These are phyloP conservation scores for Maniola jurtina DNA, from an alignment of 1,140 invertebrate species.

Conservation along the genomic window DNA sequence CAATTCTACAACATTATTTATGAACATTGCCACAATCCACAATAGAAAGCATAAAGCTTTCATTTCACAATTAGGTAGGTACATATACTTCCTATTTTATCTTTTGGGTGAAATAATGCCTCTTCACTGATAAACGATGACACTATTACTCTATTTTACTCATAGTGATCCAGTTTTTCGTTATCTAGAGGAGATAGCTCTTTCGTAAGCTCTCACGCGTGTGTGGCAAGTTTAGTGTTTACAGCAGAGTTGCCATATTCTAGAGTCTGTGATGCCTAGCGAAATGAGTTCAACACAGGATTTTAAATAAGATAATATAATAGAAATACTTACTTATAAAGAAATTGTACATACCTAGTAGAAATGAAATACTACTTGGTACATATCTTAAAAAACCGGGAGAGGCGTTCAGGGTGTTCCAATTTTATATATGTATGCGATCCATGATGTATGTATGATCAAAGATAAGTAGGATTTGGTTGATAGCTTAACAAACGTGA, in stretches of 20 bases:
- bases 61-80: constrained; percentile 28
- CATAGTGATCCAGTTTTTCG: constrained; percentile 29
- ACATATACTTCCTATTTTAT: constrained; percentile 25
- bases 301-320: too few relatives aligned
- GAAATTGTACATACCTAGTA: too few relatives aligned
- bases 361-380: too few relatives aligned
- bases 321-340: too few relatives aligned
- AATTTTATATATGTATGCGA: background rate
- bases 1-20: constrained; percentile 21
- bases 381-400: too few relatives aligned
- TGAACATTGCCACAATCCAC: constrained; percentile 7
- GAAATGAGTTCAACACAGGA: too few relatives aligned
- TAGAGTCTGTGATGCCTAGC: background rate
- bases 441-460: too few relatives aligned
- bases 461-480: background rate
- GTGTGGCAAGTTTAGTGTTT: constrained; percentile 9
- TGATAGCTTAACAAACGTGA: constrained; percentile 26
- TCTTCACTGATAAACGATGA: constrained; percentile 31
- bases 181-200: constrained; percentile 32
- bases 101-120: constrained; percentile 34
- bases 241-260: background rate
- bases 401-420: too few relatives aligned
- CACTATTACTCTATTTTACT: constrained; percentile 28
- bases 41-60: constrained; percentile 29
- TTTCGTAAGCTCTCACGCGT: constrained; percentile 36